These are phyloP conservation scores for Aplochiton taeniatus DNA, from an alignment of 2,797 vertebrate species.

Conservation along the genomic window DNA sequence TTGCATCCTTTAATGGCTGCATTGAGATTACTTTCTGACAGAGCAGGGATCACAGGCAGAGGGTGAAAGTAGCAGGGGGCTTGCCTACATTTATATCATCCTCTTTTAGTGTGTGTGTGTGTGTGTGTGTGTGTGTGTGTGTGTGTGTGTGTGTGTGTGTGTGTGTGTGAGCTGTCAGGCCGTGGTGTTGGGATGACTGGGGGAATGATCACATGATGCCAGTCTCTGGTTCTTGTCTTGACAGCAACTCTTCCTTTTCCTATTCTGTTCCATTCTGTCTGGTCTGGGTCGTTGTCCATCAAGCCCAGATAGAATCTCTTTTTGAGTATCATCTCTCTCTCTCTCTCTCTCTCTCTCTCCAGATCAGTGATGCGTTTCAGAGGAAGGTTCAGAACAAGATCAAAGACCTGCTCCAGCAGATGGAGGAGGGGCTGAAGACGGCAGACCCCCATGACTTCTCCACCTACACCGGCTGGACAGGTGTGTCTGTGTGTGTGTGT, in stretches of 20 bases:
- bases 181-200: too few relatives aligned
- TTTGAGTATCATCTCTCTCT: background rate
- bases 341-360: slow-evolving; percentile 19
- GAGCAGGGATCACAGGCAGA: too few relatives aligned
- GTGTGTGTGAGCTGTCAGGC: background rate
- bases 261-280: too few relatives aligned
- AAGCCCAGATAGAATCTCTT: too few relatives aligned
- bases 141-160: background rate
- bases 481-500: slow-evolving; percentile 61
- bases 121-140: background rate
- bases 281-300: background rate
- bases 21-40: too few relatives aligned
- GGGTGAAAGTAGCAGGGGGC: background rate
- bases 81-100: background rate
- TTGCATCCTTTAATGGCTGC: too few relatives aligned
- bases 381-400: slow-evolving; percentile 90
- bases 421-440: slow-evolving; percentile 95
- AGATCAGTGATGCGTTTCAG: slow-evolving; percentile 82
- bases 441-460: slow-evolving; percentile 96
- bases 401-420: slow-evolving; percentile 92
- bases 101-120: background rate
- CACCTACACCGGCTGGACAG: slow-evolving; percentile 95
- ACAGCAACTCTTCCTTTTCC: too few relatives aligned
- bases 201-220: too few relatives aligned
- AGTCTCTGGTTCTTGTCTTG: too few relatives aligned